These are phyloP conservation scores for Lethrus apterus DNA, from an alignment of 1,140 invertebrate genomes.

Conservation along the genomic window DNA sequence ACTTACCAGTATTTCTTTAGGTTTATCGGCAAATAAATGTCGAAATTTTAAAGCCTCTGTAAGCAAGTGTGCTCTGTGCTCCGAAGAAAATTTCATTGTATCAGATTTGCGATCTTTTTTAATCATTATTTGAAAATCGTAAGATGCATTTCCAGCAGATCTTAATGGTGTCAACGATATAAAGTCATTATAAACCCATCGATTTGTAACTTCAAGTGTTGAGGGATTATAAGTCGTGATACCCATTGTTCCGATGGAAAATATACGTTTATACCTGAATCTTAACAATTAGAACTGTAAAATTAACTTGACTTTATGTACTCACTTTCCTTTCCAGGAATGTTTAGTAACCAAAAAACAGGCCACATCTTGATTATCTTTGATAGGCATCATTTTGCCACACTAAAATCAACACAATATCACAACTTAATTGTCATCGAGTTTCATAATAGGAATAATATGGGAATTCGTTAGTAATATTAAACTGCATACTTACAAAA, in stretches of 20 bases:
- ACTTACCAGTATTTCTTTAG: conserved; percentile 65
- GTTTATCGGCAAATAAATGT: conserved; percentile 70
- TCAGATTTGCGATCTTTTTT: conserved; percentile 88
- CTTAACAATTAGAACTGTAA: conserved; percentile 20
- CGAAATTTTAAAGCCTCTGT: conserved; percentile 83
- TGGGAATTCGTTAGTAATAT: neutral
- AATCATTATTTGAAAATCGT: conserved; percentile 81
- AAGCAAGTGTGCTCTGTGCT: conserved; percentile 85
- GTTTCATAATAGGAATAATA: neutral
- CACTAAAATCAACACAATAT: conserved; percentile 11
- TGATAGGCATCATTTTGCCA: conserved; percentile 68
- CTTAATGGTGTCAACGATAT: conserved; percentile 62
- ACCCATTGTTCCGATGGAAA: conserved; percentile 90
- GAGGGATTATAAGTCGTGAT: conserved; percentile 96
- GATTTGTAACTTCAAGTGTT: conserved; percentile 92
- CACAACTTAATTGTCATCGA: neutral
- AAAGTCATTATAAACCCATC: conserved; percentile 82
- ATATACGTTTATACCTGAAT: conserved; percentile 95
- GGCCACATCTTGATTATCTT: conserved; percentile 85
- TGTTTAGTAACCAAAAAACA: conserved; percentile 95
- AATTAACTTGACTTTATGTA: conserved; percentile 18
- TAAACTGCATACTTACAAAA: conserved; percentile 3
- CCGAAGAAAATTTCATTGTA: conserved; percentile 95
- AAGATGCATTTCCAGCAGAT: conserved; percentile 46
- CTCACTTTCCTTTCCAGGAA: conserved; percentile 94